Evolutionary conservation across 2,888 invertebrate species (phyloP), one percentile per base, ranked within the genome.

Genomic region (Apamea anceps): DNA sequence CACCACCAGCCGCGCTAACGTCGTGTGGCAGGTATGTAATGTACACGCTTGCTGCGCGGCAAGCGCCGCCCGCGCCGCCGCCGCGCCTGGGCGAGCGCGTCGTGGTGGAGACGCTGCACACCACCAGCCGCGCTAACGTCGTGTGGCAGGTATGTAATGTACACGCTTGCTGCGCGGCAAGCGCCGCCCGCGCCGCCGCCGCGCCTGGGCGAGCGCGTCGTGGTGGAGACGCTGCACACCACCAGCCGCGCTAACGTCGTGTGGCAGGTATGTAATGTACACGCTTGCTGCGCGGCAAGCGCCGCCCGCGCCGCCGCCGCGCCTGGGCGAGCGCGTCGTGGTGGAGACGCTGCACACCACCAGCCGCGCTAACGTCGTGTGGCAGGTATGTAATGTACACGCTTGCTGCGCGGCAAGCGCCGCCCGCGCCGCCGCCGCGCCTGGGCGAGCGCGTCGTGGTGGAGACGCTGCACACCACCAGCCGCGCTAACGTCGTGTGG

Each of bases 271-370:
- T 45, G 71, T 67, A 32, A 28, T n/a, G 6, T 8, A 45, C 37
- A 66, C 25, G 32, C 28, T 37, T 10, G 32, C 63, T 72, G n/a
- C 60, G 12, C 60, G 60, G 60, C 60, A 57, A 37, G 94, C 60
- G 67, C 57, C n/a, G n/a, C n/a, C n/a, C n/a, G 95, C 96, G 85
- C 96, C 97, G 81, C 96, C 96, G 78, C 97, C 97, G 89, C 96
- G 97, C 86, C 94, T 96, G 85, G 98, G 97, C 45, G 98, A 98
- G 85, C 97, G 97, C 91, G 97, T 99, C 89, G 98, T 99, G 60
- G 98, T 99, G 25, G 99, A 99, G 96, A 98, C 98, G 18, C 97
- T 99, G 88, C 98, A 98, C 91, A 99, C 99, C 25, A 97, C 97
- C 91, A 98, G 99, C 85, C 97, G 97, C 79, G 98, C 98, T n/a